phyloP scores from a whole-genome alignment of 2,797 vertebrate species.

The Chromis chromis region DNA sequence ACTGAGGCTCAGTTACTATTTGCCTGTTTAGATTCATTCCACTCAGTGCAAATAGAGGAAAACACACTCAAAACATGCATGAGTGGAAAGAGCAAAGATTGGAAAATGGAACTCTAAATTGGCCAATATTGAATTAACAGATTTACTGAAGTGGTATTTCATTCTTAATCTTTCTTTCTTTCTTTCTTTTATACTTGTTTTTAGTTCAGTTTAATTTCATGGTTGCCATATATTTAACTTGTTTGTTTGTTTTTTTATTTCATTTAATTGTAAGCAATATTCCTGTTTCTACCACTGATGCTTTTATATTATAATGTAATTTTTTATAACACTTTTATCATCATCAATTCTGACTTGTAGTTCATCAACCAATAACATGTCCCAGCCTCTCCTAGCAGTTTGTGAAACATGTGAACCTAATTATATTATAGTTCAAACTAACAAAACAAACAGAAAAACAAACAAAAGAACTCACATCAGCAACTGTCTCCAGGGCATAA shows the following conservation, averaged over 20 bases:
- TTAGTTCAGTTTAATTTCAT: background rate
- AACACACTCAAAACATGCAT: conserved; percentile 1
- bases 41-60: conserved; percentile 29
- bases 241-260: background rate
- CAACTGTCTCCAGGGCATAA: too few relatives aligned
- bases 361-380: background rate
- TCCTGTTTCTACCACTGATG: background rate
- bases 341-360: background rate
- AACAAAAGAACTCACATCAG: background rate
- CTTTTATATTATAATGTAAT: background rate
- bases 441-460: too few relatives aligned
- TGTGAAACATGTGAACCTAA: background rate
- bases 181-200: conserved; percentile 4
- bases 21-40: conserved; percentile 37
- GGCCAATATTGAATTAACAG: background rate
- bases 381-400: background rate
- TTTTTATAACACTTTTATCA: background rate
- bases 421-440: too few relatives aligned
- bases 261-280: background rate
- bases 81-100: conserved; percentile 9
- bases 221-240: background rate
- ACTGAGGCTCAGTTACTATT: conserved; percentile 21
- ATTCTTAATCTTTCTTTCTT: background rate
- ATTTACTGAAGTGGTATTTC: background rate
- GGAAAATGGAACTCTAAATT: background rate